Evolutionary conservation across 2,888 invertebrate genomes (phyloP), one percentile per base, ranked within the genome.

Genomic region (Synanthedon vespiformis): DNA sequence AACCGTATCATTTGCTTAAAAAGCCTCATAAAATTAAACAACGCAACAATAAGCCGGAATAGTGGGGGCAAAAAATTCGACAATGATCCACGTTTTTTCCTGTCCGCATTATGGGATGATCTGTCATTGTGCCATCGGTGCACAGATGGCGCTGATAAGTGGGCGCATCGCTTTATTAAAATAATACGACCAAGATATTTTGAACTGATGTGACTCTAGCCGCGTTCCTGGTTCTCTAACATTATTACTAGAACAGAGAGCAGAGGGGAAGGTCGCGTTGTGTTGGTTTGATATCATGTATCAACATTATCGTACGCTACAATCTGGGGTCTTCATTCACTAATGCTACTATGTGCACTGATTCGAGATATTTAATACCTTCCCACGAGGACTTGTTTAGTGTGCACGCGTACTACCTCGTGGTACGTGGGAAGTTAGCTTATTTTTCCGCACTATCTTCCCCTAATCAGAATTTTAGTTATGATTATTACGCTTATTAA

Each of bases 1-100:
- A 77, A 77, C 77, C 80, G 75, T 86, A 83, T 86, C 86, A 87
- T 85, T 87, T 83, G 85, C 84, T 79, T 84, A 85, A 86, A 86
- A 83, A 82, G 79, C 79, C 79, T 81, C 76, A 81, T 80, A 76
- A 84, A 82, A 84, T 84, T 80, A 80, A 77, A 77, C 77, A 81
- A 72, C 67, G 67, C 71, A 75, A 85, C 84, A 86, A 86, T 80
- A 73, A 74, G 68, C 74, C 70, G 74, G 75, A 74, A 77, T 77
- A 74, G 72, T 69, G 67, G 51, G 58, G 60, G 65, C 67, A 81
- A 81, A 84, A 82, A 83, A 72, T 55, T 58, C 54, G 53, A 80
- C 75, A 81, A 79, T 55, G 54, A 53, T 56, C 54, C 56, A 14
- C 40, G 62, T 77, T 84, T 84, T 85, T 84, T 77, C 67, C 65